These are phyloP conservation scores for Imbricaverruca yamaguchii DNA, from an alignment of 2,888 invertebrate species.

Conservation along the genomic window DNA sequence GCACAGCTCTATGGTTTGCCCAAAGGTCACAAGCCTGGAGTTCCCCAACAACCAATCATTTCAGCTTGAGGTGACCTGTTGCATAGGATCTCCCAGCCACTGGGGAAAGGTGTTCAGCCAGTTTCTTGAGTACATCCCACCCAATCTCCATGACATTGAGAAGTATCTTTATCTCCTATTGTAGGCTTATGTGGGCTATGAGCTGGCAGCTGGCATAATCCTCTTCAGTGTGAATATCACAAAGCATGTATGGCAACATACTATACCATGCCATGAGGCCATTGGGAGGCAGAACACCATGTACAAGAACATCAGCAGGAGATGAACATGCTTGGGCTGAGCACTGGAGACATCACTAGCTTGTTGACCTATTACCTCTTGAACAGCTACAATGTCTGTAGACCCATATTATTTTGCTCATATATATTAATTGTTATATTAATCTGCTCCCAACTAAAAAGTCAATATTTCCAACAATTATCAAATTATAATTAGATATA, in stretches of 20 bases:
- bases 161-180: neutral
- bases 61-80: neutral
- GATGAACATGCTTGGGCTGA: neutral
- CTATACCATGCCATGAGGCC: neutral
- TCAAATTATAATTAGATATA: too few species aligned
- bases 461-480: too few species aligned
- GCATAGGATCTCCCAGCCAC: neutral
- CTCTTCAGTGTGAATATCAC: neutral
- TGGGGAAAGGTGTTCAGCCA: neutral
- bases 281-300: neutral
- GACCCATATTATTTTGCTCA: too few species aligned
- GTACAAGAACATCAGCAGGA: neutral
- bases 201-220: neutral
- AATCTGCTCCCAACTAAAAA: too few species aligned
- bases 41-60: neutral
- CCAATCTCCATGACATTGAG: neutral
- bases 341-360: neutral
- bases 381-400: too few species aligned
- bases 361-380: neutral
- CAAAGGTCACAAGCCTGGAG: neutral
- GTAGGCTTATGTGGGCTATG: neutral
- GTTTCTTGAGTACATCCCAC: neutral
- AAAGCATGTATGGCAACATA: neutral
- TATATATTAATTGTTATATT: too few species aligned
- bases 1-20: neutral